Evolutionary conservation across 2,888 invertebrate species (phyloP), one percentile per base, ranked within the genome.

Genomic region (Xestobium rufovillosum): DNA sequence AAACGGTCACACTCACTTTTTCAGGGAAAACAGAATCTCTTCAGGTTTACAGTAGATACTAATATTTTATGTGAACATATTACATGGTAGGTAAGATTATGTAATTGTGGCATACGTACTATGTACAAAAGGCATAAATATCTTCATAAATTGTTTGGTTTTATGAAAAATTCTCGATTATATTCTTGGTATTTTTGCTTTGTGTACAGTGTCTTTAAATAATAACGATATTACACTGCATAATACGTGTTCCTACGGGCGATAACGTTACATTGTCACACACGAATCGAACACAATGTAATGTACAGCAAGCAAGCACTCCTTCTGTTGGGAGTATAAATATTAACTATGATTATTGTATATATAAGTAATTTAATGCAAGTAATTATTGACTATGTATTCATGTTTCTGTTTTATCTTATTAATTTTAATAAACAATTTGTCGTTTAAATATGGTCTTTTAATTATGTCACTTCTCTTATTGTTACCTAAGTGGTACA

Each of bases 381-480:
- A 56, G 55, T 56, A 55, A 53, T 19, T 19, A 53, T 57, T 55
- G 45, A 59, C 54, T 61, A 63, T 63, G 62, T 66, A 63, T 63
- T 63, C 61, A 63, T 63, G 63, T 66, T 67, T 68, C 66, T 67
- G 65, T 65, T 65, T 65, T 65, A 63, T 52, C 63, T 65, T 65
- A 65, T 65, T 65, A 63, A 65, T 65, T 65, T 65, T 65, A 65
- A 65, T 65, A 65, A 65, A 65, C 61, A 64, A 65, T 63, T 65
- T 64, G 64, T 63, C 65, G 65, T 65, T 65, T 60, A 56, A 36
- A 31, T 43, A 10, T 29, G 11, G n/a, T 44, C 43, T 46, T 42
- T 14, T 13, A 14, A n/a, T 29, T 3, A 12, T 29, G n/a, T 3
- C 10, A 29, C 2, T 3, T n/a, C 11, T n/a, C 11, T 3, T 19